These are phyloP conservation scores for Eupeodes latifasciatus DNA, from an alignment of 2,888 invertebrate genomes.

Conservation along the genomic window DNA sequence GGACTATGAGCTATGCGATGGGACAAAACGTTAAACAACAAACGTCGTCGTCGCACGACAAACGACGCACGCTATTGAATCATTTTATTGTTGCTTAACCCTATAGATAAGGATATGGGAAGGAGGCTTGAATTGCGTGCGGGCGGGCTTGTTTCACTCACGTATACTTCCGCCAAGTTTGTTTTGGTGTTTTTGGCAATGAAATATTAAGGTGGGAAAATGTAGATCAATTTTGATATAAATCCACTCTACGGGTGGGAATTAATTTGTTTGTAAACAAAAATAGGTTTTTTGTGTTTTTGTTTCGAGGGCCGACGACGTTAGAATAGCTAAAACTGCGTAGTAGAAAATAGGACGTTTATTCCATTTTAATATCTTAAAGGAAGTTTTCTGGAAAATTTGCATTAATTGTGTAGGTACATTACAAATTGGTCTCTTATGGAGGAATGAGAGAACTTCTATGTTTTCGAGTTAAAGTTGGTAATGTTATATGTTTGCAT, in stretches of 20 bases:
- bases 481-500: no score
- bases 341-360: slow-evolving; percentile 1
- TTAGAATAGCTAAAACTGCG: not conserved
- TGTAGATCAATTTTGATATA: slow-evolving; percentile 17
- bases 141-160: not conserved
- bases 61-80: not conserved
- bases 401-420: slow-evolving; percentile 12
- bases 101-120: not conserved
- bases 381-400: not conserved
- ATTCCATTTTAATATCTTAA: not conserved
- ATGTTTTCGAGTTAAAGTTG: no score
- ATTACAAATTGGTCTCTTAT: not conserved
- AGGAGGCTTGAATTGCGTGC: not conserved
- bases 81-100: not conserved
- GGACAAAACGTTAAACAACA: not conserved
- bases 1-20: not conserved
- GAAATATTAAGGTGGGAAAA: not conserved
- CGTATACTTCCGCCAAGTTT: slow-evolving; percentile 11
- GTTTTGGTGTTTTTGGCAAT: slow-evolving; percentile 23
- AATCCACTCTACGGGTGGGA: slow-evolving; percentile 26
- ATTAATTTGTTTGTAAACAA: slow-evolving; percentile 52
- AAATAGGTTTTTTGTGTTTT: not conserved
- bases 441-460: not conserved
- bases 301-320: not conserved
- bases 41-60: not conserved